Evolutionary conservation across 2,797 vertebrate genomes (phyloP).

Genomic region (Hoplostethus atlanticus): DNA sequence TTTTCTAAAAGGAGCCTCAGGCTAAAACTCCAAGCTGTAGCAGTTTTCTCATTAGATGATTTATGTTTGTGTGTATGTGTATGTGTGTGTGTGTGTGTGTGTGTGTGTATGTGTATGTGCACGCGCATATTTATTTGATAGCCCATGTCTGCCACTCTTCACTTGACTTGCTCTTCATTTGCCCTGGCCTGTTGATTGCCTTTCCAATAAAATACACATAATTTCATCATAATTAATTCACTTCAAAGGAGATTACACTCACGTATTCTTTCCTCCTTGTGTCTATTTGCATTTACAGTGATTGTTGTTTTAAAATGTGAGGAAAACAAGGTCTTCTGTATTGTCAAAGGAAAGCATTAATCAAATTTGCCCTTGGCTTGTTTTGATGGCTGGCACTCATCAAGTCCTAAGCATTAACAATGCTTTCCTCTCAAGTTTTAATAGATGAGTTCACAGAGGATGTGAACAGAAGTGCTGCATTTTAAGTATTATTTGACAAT

Average conservation of each 20-base stretch:
- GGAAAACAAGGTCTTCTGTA: not conserved
- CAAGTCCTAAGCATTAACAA: constrained; percentile 5
- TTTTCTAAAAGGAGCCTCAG: not conserved
- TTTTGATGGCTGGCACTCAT: constrained; percentile 3
- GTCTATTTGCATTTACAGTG: constrained; percentile 1
- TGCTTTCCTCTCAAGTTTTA: not conserved
- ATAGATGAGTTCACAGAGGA: constrained; percentile 3
- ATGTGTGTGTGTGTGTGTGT: too few relatives aligned
- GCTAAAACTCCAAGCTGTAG: not conserved
- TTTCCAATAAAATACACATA: not conserved
- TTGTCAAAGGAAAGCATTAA: constrained; percentile 3
- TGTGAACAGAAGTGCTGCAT: constrained; percentile 13
- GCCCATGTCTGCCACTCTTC: not conserved
- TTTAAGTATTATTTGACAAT: not conserved
- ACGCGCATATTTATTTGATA: not conserved
- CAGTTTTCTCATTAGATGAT: constrained; percentile 1
- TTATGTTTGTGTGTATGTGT: not conserved
- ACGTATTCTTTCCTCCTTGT: not conserved
- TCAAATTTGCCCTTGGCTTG: not conserved
- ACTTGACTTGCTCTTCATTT: constrained; percentile 16
- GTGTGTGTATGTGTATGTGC: too few relatives aligned
- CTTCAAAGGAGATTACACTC: not conserved
- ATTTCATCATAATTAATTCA: constrained; percentile 15
- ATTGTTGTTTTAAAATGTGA: not conserved
- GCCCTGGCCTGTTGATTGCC: constrained; percentile 6